These are phyloP conservation scores for Oncopeltus fasciatus DNA, from an alignment of 1,140 invertebrate species.

Conservation along the genomic window DNA sequence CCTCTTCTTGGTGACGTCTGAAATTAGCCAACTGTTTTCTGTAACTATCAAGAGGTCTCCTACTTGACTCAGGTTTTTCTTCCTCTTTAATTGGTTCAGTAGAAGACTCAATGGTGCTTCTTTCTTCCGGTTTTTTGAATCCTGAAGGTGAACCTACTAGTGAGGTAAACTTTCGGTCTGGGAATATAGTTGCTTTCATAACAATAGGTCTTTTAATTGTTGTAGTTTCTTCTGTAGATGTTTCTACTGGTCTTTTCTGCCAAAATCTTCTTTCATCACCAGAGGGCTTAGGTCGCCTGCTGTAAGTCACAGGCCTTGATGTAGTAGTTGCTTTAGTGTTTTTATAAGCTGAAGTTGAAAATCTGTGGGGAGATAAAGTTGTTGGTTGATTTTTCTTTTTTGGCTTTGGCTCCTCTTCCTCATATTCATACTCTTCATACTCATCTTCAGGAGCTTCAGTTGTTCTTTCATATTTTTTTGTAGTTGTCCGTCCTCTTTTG, in stretches of 20 bases:
- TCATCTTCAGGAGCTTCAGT: background rate
- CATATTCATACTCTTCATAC: constrained; percentile 16
- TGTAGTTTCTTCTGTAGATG: background rate
- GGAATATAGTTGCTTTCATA: background rate
- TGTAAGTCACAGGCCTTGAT: background rate
- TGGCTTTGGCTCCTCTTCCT: background rate
- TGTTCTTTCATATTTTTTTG: constrained; percentile 11
- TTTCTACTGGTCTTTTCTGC: background rate
- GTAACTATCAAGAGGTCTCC: background rate
- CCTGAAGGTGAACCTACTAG: constrained; percentile 8
- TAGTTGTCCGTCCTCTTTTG: constrained; percentile 1
- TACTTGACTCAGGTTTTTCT: background rate
- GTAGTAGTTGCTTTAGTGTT: constrained; percentile 6
- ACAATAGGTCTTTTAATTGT: background rate
- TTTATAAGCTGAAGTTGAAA: constrained; percentile 9
- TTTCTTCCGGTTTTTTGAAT: constrained; percentile 10
- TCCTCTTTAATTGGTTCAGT: background rate
- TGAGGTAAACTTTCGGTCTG: constrained; percentile 10
- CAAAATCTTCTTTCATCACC: background rate
- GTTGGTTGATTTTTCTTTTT: constrained; percentile 1
- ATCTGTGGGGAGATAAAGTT: constrained; percentile 11
- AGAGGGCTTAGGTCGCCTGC: background rate
- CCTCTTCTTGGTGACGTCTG: background rate
- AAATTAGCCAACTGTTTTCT: background rate
- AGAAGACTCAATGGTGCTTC: background rate